phyloP scores from a whole-genome alignment of 1,140 invertebrate genomes.

The Drosophila subpulchrella region DNA sequence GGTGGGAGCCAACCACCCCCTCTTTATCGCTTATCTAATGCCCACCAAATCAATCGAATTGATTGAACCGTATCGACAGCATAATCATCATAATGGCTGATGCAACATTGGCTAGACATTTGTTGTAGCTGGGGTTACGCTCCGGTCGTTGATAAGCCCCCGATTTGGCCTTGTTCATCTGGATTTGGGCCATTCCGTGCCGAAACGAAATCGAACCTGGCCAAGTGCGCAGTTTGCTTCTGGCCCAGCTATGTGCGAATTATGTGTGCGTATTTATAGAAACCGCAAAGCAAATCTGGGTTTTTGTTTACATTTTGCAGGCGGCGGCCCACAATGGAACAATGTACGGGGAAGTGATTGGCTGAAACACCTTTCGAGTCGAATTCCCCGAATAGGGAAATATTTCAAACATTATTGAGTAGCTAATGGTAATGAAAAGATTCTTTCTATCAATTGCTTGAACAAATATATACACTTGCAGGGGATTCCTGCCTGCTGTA shows the following conservation, averaged over 20 bases:
- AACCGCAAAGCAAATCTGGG: conserved; percentile 16
- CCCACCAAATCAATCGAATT: conserved; percentile 14
- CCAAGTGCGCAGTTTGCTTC: conserved; percentile 55
- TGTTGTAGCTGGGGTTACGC: conserved; percentile 41
- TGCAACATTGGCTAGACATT: conserved; percentile 59
- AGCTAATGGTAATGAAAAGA: conserved; percentile 3
- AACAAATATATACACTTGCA: conserved; percentile 2
- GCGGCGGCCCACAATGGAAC: conserved; percentile 29
- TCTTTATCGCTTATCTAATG: conserved; percentile 19
- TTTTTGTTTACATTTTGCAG: conserved; percentile 36
- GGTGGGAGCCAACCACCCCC: not conserved
- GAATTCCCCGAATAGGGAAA: conserved; percentile 31
- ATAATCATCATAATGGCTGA: conserved; percentile 54
- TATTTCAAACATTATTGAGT: conserved; percentile 11
- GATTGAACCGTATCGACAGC: conserved; percentile 16
- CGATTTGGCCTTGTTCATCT: conserved; percentile 27
- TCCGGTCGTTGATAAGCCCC: conserved; percentile 27
- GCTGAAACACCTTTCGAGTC: conserved; percentile 17
- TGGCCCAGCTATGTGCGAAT: conserved; percentile 33
- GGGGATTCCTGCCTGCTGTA: conserved; percentile 16
- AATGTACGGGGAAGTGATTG: conserved; percentile 34
- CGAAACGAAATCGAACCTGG: not conserved
- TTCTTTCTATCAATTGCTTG: conserved; percentile 2
- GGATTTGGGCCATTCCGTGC: conserved; percentile 34
- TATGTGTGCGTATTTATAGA: conserved; percentile 32